Conservation (phyloP, 2,888 invertebrate species). For the Tenthredo distinguenda region DNA sequence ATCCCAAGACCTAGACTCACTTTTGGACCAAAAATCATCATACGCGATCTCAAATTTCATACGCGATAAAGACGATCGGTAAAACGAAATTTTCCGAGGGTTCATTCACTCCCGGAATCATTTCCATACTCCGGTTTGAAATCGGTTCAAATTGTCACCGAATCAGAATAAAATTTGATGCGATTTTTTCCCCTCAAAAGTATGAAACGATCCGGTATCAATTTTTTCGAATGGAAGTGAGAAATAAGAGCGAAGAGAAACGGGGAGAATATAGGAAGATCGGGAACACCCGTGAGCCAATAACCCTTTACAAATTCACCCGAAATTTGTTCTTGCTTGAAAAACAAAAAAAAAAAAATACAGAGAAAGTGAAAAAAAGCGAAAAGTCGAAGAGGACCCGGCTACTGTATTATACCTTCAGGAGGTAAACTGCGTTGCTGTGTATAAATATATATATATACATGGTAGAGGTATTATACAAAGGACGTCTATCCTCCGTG, state of each 20-base stretch:
- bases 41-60: not conserved
- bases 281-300: not conserved
- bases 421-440: not conserved
- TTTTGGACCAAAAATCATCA: not conserved
- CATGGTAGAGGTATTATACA: not conserved
- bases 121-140: no score
- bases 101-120: no score
- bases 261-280: not conserved
- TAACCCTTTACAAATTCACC: slow-evolving; percentile 12
- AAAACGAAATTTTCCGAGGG: not conserved
- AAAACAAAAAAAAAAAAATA: not conserved
- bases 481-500: not conserved
- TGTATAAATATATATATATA: no score
- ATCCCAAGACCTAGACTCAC: not conserved
- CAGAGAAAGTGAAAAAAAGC: not conserved
- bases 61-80: not conserved
- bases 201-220: no score
- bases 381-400: slow-evolving; percentile 24
- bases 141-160: no score
- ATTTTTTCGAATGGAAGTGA: no score
- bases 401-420: not conserved
- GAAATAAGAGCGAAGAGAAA: not conserved
- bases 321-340: slow-evolving; percentile 18
- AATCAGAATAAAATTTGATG: no score
- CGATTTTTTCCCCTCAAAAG: no score